These are phyloP conservation scores for Philotrypesis tridentata DNA, from an alignment of 1,140 invertebrate genomes.

Conservation along the genomic window DNA sequence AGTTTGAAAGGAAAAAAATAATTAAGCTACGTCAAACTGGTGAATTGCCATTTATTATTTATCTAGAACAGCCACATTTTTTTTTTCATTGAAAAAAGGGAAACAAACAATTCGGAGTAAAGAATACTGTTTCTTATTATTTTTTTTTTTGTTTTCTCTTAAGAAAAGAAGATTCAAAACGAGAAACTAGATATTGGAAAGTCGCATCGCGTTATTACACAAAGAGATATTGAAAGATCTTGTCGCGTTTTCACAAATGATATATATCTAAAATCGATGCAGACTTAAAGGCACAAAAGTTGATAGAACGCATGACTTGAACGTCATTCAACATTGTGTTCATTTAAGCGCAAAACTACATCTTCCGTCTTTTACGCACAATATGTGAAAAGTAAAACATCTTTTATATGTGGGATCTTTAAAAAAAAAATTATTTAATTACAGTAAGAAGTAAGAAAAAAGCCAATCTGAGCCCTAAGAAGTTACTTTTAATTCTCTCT, in stretches of 20 bases:
- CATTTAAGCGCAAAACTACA: conserved; percentile 47
- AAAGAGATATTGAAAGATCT: conserved; percentile 51
- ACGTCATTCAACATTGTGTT: conserved; percentile 46
- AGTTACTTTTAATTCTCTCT: conserved; percentile 69
- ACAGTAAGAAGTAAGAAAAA: conserved; percentile 53
- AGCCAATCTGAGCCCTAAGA: conserved; percentile 66
- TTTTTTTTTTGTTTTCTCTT: too few relatives aligned
- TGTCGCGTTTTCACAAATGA: conserved; percentile 65
- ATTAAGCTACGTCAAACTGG: conserved; percentile 40
- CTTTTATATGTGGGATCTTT: conserved; percentile 26
- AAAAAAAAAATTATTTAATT: conserved; percentile 45
- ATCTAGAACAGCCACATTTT: conserved; percentile 69
- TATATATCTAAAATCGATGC: conserved; percentile 58
- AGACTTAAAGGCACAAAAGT: conserved; percentile 68
- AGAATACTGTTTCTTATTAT: conserved; percentile 64
- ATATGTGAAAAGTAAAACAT: conserved; percentile 46
- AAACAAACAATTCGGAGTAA: conserved; percentile 65
- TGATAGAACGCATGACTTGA: conserved; percentile 57
- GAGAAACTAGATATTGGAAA: conserved; percentile 53
- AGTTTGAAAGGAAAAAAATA: conserved; percentile 30
- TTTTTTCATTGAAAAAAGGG: conserved; percentile 56
- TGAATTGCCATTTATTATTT: conserved; percentile 64
- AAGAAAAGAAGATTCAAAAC: conserved; percentile 51
- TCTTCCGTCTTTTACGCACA: conserved; percentile 36
- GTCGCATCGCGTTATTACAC: conserved; percentile 55